phyloP scores from a whole-genome alignment of 2,113 vertebrate species.

The Dryoscopus gambensis region DNA sequence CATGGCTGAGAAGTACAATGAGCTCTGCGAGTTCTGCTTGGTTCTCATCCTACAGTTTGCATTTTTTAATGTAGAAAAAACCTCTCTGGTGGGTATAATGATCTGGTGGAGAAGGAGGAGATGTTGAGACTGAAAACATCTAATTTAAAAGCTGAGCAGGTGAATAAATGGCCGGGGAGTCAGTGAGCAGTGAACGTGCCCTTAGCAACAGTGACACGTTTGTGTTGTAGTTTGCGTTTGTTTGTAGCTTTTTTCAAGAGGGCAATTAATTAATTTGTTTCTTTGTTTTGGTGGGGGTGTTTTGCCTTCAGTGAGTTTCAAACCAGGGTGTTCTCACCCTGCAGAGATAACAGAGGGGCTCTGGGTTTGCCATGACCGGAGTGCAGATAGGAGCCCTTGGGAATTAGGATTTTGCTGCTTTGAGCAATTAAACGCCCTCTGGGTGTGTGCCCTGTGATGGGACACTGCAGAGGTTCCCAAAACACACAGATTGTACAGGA shows the following conservation, averaged over 20 bases:
- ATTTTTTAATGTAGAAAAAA: not conserved
- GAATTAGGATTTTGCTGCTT: not conserved
- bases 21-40: not conserved
- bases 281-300: not conserved
- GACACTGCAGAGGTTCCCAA: not conserved
- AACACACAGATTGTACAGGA: fast-evolving
- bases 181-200: not conserved
- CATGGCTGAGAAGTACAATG: not conserved
- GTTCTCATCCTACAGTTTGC: not conserved
- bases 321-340: not conserved
- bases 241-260: not conserved
- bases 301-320: not conserved
- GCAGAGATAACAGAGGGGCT: not conserved
- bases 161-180: not conserved
- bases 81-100: too few species aligned
- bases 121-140: not conserved
- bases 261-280: not conserved
- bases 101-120: not conserved
- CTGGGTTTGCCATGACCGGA: not conserved
- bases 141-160: not conserved
- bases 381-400: not conserved
- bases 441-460: not conserved
- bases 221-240: not conserved
- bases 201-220: not conserved
- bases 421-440: too few species aligned